A percentile compares a stretch with the other conserved stretches of the same genome.
Evolutionary conservation across 2,888 invertebrate genomes (phyloP).

Genomic region (Arenicola marina): DNA sequence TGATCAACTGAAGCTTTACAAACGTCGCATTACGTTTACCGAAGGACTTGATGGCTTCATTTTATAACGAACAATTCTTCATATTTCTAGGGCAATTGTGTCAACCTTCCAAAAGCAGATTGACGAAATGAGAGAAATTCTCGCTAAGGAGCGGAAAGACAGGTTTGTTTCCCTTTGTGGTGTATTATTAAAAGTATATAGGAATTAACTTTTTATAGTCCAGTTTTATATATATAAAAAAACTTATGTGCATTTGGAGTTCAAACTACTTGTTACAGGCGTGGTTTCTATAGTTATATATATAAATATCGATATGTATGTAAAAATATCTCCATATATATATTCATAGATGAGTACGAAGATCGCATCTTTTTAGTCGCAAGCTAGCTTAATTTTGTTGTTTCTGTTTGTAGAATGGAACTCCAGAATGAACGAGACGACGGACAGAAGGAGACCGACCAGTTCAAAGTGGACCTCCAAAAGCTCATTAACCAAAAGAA

Average conservation of each 20-base stretch:
- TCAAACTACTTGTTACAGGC: too few species aligned
- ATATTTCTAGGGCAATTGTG: slow-evolving; percentile 45
- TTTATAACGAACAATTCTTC: neutral
- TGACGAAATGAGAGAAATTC: slow-evolving; percentile 48
- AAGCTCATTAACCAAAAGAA: slow-evolving; percentile 50
- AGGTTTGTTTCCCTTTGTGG: slow-evolving; percentile 37
- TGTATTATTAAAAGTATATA: too few species aligned
- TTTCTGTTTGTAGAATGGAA: slow-evolving; percentile 38
- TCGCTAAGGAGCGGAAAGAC: slow-evolving; percentile 52
- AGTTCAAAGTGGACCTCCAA: slow-evolving; percentile 44
- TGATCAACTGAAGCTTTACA: too few species aligned
- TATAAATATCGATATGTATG: too few species aligned
- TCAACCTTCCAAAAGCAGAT: slow-evolving; percentile 51
- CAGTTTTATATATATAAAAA: too few species aligned
- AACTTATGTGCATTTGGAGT: too few species aligned
- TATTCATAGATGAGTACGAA: too few species aligned
- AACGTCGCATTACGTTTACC: too few species aligned
- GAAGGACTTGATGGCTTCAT: neutral
- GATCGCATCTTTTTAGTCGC: too few species aligned
- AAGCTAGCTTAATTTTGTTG: slow-evolving; percentile 36
- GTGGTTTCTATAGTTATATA: too few species aligned
- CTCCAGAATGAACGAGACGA: slow-evolving; percentile 47
- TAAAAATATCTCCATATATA: too few species aligned
- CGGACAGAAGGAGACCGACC: slow-evolving; percentile 49
- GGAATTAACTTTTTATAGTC: too few species aligned